Conservation (phyloP, 2,888 invertebrate genomes). For the Melipona bicolor region DNA sequence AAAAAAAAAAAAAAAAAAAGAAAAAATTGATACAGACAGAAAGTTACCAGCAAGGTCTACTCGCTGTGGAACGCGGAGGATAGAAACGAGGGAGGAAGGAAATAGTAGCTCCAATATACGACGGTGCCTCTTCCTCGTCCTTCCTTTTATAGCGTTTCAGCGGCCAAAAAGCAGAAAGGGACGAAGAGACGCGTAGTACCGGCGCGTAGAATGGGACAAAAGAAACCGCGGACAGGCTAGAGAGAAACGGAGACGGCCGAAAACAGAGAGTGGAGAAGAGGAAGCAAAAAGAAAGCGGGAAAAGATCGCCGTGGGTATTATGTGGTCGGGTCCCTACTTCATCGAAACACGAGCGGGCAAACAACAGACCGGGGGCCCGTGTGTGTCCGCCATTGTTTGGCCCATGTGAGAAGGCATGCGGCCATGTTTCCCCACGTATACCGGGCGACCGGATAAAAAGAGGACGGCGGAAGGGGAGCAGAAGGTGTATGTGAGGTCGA, state of each 20-base stretch:
- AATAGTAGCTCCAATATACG: neutral
- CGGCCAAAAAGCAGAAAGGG: constrained; percentile 37
- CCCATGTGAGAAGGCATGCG: constrained; percentile 80
- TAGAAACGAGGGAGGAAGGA: constrained; percentile 4
- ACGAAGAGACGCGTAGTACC: constrained; percentile 26
- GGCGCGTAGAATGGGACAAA: constrained; percentile 28
- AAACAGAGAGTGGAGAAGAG: constrained; percentile 32
- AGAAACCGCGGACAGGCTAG: constrained; percentile 39
- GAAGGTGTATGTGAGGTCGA: constrained; percentile 65
- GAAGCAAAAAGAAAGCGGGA: constrained; percentile 53
- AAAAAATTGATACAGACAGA: neutral
- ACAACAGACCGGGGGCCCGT: constrained; percentile 70
- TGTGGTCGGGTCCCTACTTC: constrained; percentile 69
- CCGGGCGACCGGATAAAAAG: constrained; percentile 78
- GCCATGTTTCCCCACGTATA: constrained; percentile 81
- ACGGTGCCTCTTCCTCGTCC: neutral
- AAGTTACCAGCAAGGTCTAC: neutral
- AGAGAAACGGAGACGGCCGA: constrained; percentile 28
- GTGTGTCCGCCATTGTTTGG: constrained; percentile 83
- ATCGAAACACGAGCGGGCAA: constrained; percentile 75
- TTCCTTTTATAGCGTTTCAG: constrained; percentile 14
- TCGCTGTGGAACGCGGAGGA: neutral
- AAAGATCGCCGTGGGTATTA: constrained; percentile 62
- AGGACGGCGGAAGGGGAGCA: constrained; percentile 73
- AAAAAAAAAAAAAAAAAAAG: neutral